Evolutionary conservation across 2,888 invertebrate genomes (phyloP).

Genomic region (Cephus runcator): DNA sequence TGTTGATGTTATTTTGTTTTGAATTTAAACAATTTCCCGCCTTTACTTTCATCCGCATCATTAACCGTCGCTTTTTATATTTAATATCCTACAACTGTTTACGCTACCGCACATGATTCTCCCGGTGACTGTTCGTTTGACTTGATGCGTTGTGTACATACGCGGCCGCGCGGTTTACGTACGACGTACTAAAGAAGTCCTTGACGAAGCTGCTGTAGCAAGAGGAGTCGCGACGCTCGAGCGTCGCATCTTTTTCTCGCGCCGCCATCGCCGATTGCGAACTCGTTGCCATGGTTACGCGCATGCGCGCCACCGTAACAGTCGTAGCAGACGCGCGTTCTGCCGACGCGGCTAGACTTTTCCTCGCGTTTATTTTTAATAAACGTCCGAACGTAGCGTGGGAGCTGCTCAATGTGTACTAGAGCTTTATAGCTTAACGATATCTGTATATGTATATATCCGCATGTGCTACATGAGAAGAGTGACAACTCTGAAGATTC

Average conservation of each 20-base stretch:
- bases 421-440: neutral
- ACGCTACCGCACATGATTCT: slow-evolving; percentile 2
- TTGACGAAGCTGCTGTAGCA: neutral
- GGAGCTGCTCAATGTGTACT: neutral
- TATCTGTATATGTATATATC: neutral
- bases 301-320: neutral
- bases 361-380: neutral
- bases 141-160: neutral
- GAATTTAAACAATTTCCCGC: neutral
- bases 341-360: neutral
- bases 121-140: neutral
- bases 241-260: neutral
- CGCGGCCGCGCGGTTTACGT: neutral
- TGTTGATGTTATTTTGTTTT: neutral
- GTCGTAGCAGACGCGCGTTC: neutral
- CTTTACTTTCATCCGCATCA: neutral
- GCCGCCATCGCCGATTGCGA: slow-evolving; percentile 5
- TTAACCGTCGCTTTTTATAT: neutral
- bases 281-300: neutral
- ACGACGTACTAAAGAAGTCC: neutral
- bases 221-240: neutral
- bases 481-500: neutral
- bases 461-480: neutral
- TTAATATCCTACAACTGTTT: neutral
- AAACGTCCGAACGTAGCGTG: neutral